These are phyloP conservation scores for Poeciliopsis turrubarensis DNA, from an alignment of 2,113 vertebrate species.

Conservation along the genomic window DNA sequence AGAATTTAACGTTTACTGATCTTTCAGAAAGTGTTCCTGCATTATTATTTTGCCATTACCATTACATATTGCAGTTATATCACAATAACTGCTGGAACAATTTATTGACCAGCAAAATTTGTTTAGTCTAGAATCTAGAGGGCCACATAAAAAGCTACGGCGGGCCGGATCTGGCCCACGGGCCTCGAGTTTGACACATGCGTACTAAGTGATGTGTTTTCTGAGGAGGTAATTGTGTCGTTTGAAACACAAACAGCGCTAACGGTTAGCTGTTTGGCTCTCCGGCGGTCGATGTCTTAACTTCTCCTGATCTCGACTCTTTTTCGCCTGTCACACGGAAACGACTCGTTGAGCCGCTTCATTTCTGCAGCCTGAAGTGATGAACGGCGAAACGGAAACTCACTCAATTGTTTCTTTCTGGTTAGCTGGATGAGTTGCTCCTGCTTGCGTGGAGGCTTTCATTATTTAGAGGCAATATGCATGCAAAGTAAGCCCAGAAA, in stretches of 20 bases:
- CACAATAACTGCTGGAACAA: too few relatives aligned
- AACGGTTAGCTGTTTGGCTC: neutral
- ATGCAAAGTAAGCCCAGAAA: conserved; percentile 66
- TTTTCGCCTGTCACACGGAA: neutral
- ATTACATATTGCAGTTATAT: too few relatives aligned
- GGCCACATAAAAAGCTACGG: too few relatives aligned
- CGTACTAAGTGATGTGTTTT: conserved; percentile 8
- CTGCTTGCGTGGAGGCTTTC: conserved; percentile 36
- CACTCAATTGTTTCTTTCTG: conserved; percentile 41
- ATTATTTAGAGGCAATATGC: conserved; percentile 62
- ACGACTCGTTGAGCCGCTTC: neutral
- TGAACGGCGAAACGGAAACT: conserved; percentile 21
- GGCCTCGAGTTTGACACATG: too few relatives aligned
- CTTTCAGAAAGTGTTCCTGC: too few relatives aligned
- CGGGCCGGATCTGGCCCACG: too few relatives aligned
- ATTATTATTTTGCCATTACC: too few relatives aligned
- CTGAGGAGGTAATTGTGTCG: neutral
- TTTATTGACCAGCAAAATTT: too few relatives aligned
- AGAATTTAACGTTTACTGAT: too few relatives aligned
- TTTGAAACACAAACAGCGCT: neutral
- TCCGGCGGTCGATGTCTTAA: neutral
- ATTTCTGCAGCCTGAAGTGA: conserved; percentile 24
- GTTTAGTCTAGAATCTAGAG: too few relatives aligned
- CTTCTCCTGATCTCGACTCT: conserved; percentile 22
- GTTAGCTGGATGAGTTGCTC: conserved; percentile 41